A percentile compares a stretch with the other conserved stretches of the same genome.
Conservation (phyloP, 2,888 invertebrate species). For the Hydropsyche betteni region DNA sequence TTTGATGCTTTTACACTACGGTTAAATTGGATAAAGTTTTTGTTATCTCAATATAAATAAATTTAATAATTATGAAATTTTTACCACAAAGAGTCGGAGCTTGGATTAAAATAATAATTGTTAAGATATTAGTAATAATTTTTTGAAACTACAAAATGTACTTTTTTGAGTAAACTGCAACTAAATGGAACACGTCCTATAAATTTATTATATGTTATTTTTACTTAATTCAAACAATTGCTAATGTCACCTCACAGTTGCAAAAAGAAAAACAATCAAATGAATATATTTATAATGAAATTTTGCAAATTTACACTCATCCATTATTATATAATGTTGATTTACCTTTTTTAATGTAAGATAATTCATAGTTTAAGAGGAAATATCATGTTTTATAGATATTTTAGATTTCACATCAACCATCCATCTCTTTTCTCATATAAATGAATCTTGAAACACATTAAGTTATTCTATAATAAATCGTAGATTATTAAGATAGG, state of each 20-base stretch:
- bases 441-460: neutral
- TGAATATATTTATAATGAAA: neutral
- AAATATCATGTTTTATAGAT: slow-evolving; percentile 18
- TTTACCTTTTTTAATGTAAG: too few species aligned
- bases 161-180: too few species aligned
- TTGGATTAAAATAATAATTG: too few species aligned
- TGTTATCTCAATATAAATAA: too few species aligned
- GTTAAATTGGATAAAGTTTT: neutral
- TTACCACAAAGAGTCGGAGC: too few species aligned
- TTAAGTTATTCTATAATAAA: slow-evolving; percentile 7
- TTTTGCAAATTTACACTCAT: slow-evolving; percentile 14
- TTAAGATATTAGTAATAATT: too few species aligned
- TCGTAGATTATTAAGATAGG: neutral
- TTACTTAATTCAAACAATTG: too few species aligned
- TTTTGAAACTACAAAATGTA: too few species aligned
- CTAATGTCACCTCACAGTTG: too few species aligned
- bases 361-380: neutral
- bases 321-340: neutral
- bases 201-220: too few species aligned
- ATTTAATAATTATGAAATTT: too few species aligned
- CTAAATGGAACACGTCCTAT: too few species aligned
- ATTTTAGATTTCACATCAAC: neutral
- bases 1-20: slow-evolving; percentile 28
- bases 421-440: neutral
- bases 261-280: neutral